Conservation (phyloP, 2,113 vertebrate species). For the Ornithorhynchus anatinus region DNA sequence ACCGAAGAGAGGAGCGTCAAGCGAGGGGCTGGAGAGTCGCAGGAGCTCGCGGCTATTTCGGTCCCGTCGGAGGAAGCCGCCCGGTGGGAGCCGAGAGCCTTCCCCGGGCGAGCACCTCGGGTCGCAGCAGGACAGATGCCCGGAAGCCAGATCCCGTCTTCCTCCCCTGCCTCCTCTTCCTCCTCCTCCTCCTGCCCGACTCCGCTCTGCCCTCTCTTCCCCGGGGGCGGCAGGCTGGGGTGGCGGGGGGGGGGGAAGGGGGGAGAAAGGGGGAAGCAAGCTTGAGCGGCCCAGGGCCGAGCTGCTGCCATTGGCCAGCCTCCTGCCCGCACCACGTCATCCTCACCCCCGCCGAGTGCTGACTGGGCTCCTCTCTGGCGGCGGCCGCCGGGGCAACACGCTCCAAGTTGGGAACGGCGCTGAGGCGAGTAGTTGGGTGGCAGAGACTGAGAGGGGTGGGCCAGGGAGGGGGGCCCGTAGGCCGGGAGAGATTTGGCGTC, state of each 20-base stretch:
- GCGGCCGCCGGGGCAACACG: conserved; percentile 10
- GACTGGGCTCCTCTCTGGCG: conserved; percentile 43
- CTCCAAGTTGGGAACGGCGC: conserved; percentile 39
- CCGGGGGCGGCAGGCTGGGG: background rate
- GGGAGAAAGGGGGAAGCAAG: conserved; percentile 40
- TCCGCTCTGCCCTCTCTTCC: background rate
- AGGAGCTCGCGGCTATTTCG: conserved; percentile 44
- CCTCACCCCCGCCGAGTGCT: conserved; percentile 40
- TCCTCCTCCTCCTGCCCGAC: background rate
- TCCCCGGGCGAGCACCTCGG: background rate
- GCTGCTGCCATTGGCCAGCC: conserved; percentile 41
- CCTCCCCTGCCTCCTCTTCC: background rate
- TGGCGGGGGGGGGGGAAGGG: conserved; percentile 16
- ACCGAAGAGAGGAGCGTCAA: conserved; percentile 7
- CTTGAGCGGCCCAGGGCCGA: conserved; percentile 21
- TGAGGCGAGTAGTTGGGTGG: background rate
- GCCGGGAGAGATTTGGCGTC: background rate
- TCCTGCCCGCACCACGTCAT: conserved; percentile 55
- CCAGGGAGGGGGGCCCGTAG: background rate
- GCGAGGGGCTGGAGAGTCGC: conserved; percentile 7
- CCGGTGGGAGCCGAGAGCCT: conserved; percentile 38
- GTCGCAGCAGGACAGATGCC: conserved; percentile 33
- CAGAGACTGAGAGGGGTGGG: background rate
- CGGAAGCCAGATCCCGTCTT: background rate
- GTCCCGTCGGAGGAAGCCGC: too few species aligned